Evolutionary conservation across 2,113 vertebrate genomes (phyloP), one percentile per base, ranked within the genome.

Genomic region (Nothocercus nigrocapillus): DNA sequence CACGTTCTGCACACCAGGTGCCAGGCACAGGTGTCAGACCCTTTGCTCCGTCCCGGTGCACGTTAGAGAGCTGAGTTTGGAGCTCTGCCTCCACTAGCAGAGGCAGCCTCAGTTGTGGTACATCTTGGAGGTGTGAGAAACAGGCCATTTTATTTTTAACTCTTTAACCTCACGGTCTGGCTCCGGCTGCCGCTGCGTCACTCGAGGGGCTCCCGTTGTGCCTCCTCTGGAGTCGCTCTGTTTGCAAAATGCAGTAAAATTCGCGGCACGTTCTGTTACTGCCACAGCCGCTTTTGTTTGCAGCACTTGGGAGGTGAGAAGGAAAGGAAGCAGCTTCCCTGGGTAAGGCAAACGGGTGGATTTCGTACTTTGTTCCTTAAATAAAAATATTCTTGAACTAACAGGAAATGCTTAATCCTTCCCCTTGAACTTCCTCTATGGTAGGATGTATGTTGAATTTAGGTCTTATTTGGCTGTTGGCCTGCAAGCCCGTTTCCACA

Each of bases 21-120:
- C 76, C 64, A 82, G 2, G 1, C 68, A 62, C 66, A n/a, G n/a
- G n/a, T 93, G 69, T 85, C 40, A 32, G 59, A 49, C 68, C 45
- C 25, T 58, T 62, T 1, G 1, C 54, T 80, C 36, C 92, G 63
- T 44, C 32, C 40, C 51, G 2, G 28, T 1, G 4, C 44, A 72
- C 53, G 5, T 54, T 88, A 64, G 49, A 82, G n/a, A 69, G 27
- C 45, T 34, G 66, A 64, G 62, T 2, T 3, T 66, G 24, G 73
- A 4, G 8, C 32, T 2, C 1, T 70, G 15, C 0, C 0, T 32
- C 51, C 51, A 22, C 80, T 10, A 5, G 28, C 36, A 81, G 13
- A 76, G 28, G 51, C 27, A 22, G 11, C 25, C 27, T 79, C 36
- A 56, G 27, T 56, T 56, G 53, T 56, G 70, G 8, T 44, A 36